Conservation (phyloP, 2,797 vertebrate species). For the Peromyscus aztecus region DNA sequence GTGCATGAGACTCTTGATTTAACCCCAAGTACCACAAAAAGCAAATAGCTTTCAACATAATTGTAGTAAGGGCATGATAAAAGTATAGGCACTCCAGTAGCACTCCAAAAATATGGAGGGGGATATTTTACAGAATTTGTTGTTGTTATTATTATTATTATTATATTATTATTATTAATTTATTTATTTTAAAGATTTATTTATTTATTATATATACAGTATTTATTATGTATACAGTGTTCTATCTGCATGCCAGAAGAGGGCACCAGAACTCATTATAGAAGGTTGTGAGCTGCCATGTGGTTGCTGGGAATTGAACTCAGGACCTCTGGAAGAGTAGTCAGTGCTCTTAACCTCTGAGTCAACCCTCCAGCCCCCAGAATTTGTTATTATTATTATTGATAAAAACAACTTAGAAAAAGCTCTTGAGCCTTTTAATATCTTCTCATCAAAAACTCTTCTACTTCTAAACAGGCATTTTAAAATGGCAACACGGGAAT, state of each 20-base stretch:
- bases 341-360: no score
- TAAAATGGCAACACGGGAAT: background rate
- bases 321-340: no score
- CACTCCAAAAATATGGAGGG: background rate
- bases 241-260: no score
- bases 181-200: no score
- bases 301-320: no score
- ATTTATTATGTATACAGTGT: no score
- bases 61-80: background rate
- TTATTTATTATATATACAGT: no score
- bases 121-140: background rate
- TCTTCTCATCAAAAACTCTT: background rate
- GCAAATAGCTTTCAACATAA: constrained; percentile 20
- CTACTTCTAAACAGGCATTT: constrained; percentile 43
- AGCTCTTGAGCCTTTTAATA: background rate
- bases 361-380: no score
- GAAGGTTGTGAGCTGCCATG: no score
- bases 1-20: background rate
- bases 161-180: no score
- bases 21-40: background rate
- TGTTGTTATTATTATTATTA: background rate
- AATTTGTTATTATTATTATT: background rate
- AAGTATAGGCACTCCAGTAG: background rate
- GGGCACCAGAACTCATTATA: no score
- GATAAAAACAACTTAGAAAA: constrained; percentile 8